Percentiles rank a stretch among this genome's conserved stretches.
Conservation (phyloP, 2,888 invertebrate species). For the Petrolisthes manimaculis region DNA sequence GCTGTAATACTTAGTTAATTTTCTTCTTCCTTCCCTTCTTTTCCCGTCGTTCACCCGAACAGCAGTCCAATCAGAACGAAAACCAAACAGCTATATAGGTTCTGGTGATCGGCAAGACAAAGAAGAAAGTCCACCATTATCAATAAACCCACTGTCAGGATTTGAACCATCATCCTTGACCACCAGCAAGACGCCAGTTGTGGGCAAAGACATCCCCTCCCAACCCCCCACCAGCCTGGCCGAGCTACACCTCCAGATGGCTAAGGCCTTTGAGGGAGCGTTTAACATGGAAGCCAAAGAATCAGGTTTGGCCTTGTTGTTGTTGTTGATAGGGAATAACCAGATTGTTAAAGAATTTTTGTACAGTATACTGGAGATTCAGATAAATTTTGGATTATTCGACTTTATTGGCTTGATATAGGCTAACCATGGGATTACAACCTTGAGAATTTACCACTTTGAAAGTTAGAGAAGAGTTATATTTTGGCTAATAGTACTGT, state of each 20-base stretch:
- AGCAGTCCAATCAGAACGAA: constrained; percentile 66
- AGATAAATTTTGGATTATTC: too few species aligned
- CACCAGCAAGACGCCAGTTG: constrained; percentile 57
- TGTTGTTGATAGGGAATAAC: too few species aligned
- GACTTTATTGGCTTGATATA: too few species aligned
- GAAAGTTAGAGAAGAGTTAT: too few species aligned
- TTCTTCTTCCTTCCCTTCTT: too few species aligned
- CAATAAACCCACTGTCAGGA: constrained; percentile 53
- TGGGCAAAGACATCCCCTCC: constrained; percentile 62
- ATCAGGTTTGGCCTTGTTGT: constrained; percentile 22
- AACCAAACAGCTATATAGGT: constrained; percentile 60
- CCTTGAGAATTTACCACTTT: too few species aligned
- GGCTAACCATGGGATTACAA: too few species aligned
- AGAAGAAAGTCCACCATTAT: constrained; percentile 63
- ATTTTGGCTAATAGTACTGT: too few species aligned
- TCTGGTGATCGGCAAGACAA: constrained; percentile 57
- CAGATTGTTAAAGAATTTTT: too few species aligned
- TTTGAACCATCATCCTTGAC: constrained; percentile 47
- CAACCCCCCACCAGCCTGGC: constrained; percentile 58
- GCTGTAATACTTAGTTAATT: not conserved
- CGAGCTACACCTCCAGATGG: constrained; percentile 64
- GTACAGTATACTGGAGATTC: too few species aligned
- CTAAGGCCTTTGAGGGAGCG: constrained; percentile 65
- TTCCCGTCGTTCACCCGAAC: not conserved
- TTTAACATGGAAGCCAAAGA: constrained; percentile 54